Evolutionary conservation across 2,888 invertebrate species (phyloP), one percentile per base, ranked within the genome.

Genomic region (Eilema depressum): DNA sequence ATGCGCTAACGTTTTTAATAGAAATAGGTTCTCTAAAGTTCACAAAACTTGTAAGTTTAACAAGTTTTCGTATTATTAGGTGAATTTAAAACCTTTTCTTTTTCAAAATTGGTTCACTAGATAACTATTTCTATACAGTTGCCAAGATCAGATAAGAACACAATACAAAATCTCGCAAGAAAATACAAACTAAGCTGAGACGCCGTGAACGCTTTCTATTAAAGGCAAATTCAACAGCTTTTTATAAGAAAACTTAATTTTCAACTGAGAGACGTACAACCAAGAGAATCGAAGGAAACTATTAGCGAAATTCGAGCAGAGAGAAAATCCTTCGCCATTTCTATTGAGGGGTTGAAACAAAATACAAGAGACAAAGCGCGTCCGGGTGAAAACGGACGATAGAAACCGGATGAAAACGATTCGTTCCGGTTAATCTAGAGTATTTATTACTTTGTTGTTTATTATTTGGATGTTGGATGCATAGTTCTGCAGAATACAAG

Each of bases 251-350:
- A 69, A 53, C 53, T 66, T 47, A 69, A 65, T 65, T 69, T 65
- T n/a, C 20, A 65, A 65, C 23, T 66, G 37, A 65, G 60, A 69
- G 37, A 61, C 56, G 47, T 47, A 37, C 12, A 26, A 30, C 53
- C 37, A 14, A 47, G 7, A 47, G 47, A 47, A 47, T 47, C 61
- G 26, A 69, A 68, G 57, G 74, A 80, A 65, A 78, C 76, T 76
- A 80, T 76, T 75, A 76, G 76, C 66, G 71, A 76, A 82, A 81
- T 80, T 70, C 75, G 76, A 80, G 78, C 66, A 63, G 65, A 66
- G 68, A 63, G n/a, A 63, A 81, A 74, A 74, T 63, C 56, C 47
- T 68, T 62, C 30, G 12, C 41, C 62, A 56, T 72, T 75, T 69
- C 61, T 62, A 74, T 63, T 77, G 26, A 64, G 69, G 68, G 71